Evolutionary conservation across 2,113 vertebrate species (phyloP), one percentile per base, ranked within the genome.

Genomic region (Orientallactaga bullata): DNA sequence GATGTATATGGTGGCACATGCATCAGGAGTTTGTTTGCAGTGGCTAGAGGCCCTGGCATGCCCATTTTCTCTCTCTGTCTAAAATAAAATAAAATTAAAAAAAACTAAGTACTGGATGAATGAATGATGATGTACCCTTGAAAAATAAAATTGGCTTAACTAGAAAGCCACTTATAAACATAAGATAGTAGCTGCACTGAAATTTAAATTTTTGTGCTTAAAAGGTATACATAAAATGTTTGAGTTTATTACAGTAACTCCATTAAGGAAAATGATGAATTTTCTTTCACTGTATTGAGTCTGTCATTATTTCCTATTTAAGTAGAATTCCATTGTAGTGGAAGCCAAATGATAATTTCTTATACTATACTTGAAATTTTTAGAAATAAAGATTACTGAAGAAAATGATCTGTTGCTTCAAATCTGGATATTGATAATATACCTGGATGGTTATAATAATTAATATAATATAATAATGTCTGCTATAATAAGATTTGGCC

Each of bases 181-280:
- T 77, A 68, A 92, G 28, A 60, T 77, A 72, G 68, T 73, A 91
- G 51, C 69, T 68, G 85, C 21, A 88, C 63, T 95, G 21, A 20
- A 93, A 93, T 85, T 93, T 93, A 79, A 91, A 94, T 81, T 89
- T 94, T 77, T 42, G 18, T 89, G 30, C 37, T 88, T 88, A 71
- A 65, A 90, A 96, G 83, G 32, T 83, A 35, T 47, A 69, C 26
- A 55, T 66, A 71, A 89, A 89, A 90, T 81, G 3, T 89, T 84
- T 90, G 47, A 90, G 30, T 90, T 93, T 24, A 47, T 82, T 90
- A 65, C 69, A 90, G 23, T 85, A 78, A 63, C 42, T 89, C 76
- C 37, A 63, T 76, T 96, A 81, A 88, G 58, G 51, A 90, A 88
- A 26, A n/a, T 90, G 51, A 58, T 91, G 17, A 94, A 82, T 85